Evolutionary conservation across 35 echinoderm and acorn worm genomes (phyloP), one percentile per base, ranked within the genome.

Genomic region (Apostichopus japonicus): DNA sequence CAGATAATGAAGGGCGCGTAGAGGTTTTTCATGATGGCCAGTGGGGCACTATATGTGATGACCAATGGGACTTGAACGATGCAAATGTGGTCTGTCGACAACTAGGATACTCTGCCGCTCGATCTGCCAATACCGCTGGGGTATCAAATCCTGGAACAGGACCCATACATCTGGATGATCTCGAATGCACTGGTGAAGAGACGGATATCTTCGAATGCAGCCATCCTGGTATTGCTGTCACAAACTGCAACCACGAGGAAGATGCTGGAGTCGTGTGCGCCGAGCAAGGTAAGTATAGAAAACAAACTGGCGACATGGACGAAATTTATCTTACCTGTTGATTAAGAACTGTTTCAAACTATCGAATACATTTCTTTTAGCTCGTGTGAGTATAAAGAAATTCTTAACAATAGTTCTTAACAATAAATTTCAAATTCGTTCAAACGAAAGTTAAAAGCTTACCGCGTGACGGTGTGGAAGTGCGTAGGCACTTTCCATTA

Each of bases 231-330:
- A n/a, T 89, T 10, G 80, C 63, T 6, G 58, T 53, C 8, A 44
- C 79, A 19, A 79, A 91, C 58, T 79, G 95, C 59, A 65, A 78
- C 10, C 95, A 96, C 70, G 6, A 33, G 6, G 95, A 96, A 82
- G 95, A 96, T 87, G 93, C 93, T 15, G 93, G 93, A 14, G 93
- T 96, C 6, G 91, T 87, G 4, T 96, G 95, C 78, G 73, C 24
- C 8, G 52, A 57, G 23, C 83, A 71, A 61, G 94, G 94, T 95
- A 62, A 80, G 87, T 90, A 33, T 44, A 23, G 63, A 67, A 4
- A 44, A 44, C 33, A 44, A 44, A 44, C 2, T 44, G 33, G 33
- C 33, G 33, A 44, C 33, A 44, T 44, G 33, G 33, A 44, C 33
- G 33, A 44, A 44, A 44, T 44, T 44, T 22, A 17, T 75, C 71